Conservation (phyloP, 2,888 invertebrate species). For the Loripinus fragilis region DNA sequence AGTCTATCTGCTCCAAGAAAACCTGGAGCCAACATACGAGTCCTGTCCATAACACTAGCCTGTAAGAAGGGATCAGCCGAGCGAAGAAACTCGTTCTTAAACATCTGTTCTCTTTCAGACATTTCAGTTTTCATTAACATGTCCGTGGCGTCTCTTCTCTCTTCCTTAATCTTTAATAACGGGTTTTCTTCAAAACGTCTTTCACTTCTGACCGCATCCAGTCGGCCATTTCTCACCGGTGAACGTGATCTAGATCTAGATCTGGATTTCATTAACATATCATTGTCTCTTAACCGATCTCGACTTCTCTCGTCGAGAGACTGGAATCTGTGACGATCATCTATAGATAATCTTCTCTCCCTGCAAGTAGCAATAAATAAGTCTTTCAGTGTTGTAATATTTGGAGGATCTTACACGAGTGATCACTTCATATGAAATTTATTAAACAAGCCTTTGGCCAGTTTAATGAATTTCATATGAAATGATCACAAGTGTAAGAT, state of each 20-base stretch:
- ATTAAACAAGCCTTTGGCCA: no score
- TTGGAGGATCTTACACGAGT: no score
- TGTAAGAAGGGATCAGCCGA: slow-evolving; percentile 56
- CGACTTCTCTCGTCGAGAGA: slow-evolving; percentile 59
- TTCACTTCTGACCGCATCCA: slow-evolving; percentile 63
- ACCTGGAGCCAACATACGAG: slow-evolving; percentile 68
- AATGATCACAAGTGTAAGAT: no score
- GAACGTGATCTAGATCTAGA: slow-evolving; percentile 76
- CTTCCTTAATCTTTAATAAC: slow-evolving; percentile 74
- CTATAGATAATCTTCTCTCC: slow-evolving; percentile 59
- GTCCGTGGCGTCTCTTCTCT: slow-evolving; percentile 68
- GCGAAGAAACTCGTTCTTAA: slow-evolving; percentile 49
- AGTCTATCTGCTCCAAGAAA: slow-evolving; percentile 65
- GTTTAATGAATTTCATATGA: no score
- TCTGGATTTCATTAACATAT: slow-evolving; percentile 59
- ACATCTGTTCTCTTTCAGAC: slow-evolving; percentile 19
- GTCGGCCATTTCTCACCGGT: slow-evolving; percentile 74
- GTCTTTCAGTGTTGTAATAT: no score
- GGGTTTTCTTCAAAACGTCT: slow-evolving; percentile 66
- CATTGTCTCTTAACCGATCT: slow-evolving; percentile 56
- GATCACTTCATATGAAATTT: no score
- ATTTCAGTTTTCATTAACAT: slow-evolving; percentile 62
- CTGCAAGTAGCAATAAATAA: slow-evolving; percentile 35
- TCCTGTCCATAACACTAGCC: slow-evolving; percentile 64
- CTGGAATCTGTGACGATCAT: slow-evolving; percentile 62